Conservation (phyloP, 30 jellyfish, hydroid and myxozoan genomes). For the Aurelia aurita complex sp. Pacific region DNA sequence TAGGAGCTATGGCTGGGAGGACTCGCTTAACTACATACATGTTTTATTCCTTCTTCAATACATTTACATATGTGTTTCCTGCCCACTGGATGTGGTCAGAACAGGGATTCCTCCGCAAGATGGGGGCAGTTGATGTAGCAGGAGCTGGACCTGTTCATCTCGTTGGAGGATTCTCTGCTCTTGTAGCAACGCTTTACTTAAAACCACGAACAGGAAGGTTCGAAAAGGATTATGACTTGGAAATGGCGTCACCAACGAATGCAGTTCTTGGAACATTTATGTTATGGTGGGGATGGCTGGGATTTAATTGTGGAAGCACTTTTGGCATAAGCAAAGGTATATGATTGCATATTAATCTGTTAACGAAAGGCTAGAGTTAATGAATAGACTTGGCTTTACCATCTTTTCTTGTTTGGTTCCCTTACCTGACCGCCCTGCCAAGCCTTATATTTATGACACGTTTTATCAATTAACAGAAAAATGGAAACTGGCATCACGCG, state of each 20-base stretch:
- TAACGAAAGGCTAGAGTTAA: no score
- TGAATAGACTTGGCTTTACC: no score
- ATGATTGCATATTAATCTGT: not conserved
- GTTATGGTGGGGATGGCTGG: conserved; percentile 99
- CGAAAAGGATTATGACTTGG: conserved; percentile 15
- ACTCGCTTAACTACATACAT: conserved; percentile 78
- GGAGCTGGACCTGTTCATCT: conserved; percentile 94
- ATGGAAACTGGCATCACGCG: conserved; percentile 90
- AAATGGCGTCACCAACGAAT: conserved; percentile 85
- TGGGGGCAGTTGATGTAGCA: conserved; percentile 93
- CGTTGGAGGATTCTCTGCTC: conserved; percentile 90
- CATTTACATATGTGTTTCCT: conserved; percentile 76
- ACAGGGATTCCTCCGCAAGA: conserved; percentile 57
- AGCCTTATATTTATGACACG: no score
- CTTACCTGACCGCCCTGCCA: no score
- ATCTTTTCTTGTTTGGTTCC: no score
- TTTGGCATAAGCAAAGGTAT: conserved; percentile 91
- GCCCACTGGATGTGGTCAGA: conserved; percentile 97
- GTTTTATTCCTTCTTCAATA: conserved; percentile 80
- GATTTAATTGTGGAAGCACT: conserved; percentile 94
- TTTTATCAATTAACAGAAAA: conserved; percentile 32
- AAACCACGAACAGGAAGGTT: conserved; percentile 74
- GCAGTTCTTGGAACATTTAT: conserved; percentile 89
- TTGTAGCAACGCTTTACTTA: conserved; percentile 76
- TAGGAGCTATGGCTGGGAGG: conserved; percentile 98